Percentiles rank a stretch among this genome's conserved stretches.
These are phyloP conservation scores for Torymus auratus DNA, from an alignment of 2,888 invertebrate species.

Conservation along the genomic window DNA sequence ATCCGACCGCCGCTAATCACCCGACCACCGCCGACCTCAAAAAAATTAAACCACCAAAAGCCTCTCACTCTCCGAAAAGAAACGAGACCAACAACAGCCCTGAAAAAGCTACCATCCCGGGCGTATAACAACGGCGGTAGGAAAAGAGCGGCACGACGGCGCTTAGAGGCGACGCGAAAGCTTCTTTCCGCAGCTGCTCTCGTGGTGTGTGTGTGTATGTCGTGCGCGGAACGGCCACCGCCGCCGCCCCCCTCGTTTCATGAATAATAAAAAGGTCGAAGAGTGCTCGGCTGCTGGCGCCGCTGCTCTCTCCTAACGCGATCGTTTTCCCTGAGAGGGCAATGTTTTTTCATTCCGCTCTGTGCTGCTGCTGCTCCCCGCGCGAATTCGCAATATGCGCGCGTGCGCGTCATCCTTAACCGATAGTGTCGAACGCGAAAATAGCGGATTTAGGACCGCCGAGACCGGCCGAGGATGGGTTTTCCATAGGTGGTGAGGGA, in stretches of 20 bases:
- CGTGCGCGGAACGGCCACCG: slow-evolving; percentile 52
- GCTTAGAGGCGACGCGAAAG: slow-evolving; percentile 28
- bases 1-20: no score
- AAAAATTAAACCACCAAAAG: no score
- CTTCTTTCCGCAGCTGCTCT: slow-evolving; percentile 18
- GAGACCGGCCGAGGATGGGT: neutral
- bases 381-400: slow-evolving; percentile 69
- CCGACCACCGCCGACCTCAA: no score
- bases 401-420: slow-evolving; percentile 56
- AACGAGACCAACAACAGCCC: no score
- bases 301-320: slow-evolving; percentile 61
- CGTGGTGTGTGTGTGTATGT: neutral
- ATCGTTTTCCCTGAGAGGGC: slow-evolving; percentile 69
- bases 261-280: slow-evolving; percentile 75
- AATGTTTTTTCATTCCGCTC: slow-evolving; percentile 72
- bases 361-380: no score
- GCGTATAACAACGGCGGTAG: slow-evolving; percentile 2
- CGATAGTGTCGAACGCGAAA: slow-evolving; percentile 40
- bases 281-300: slow-evolving; percentile 40
- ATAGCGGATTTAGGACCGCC: slow-evolving; percentile 42
- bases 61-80: no score
- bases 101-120: no score
- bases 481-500: neutral
- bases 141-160: neutral
- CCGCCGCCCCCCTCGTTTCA: slow-evolving; percentile 67